Evolutionary conservation across 1,140 invertebrate genomes (phyloP).

Genomic region (Gryllus bimaculatus): DNA sequence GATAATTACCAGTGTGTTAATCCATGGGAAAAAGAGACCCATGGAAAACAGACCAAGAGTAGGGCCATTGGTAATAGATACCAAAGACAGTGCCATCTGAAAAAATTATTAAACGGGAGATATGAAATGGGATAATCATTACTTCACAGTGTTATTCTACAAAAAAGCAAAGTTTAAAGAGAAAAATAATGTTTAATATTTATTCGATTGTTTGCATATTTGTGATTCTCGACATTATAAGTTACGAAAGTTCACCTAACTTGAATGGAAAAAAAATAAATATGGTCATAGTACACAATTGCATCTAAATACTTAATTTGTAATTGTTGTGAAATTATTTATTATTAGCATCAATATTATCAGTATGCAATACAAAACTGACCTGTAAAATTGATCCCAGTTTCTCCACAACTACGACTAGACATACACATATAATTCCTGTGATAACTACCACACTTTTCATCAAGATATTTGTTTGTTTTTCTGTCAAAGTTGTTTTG

Average conservation of each 20-base stretch:
- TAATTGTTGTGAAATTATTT: neutral
- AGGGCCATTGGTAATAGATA: constrained; percentile 61
- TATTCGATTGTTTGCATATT: too few relatives aligned
- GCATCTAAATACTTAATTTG: neutral
- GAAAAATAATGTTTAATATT: too few relatives aligned
- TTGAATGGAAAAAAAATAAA: too few relatives aligned
- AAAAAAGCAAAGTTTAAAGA: too few relatives aligned
- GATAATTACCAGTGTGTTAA: constrained; percentile 51
- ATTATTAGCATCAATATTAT: too few relatives aligned
- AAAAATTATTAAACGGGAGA: neutral
- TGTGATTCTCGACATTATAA: too few relatives aligned
- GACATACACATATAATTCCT: constrained; percentile 43
- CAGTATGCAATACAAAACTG: neutral
- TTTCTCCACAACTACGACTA: constrained; percentile 63
- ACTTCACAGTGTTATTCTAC: too few relatives aligned
- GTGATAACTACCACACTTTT: constrained; percentile 15
- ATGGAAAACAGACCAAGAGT: constrained; percentile 69
- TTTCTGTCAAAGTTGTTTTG: neutral
- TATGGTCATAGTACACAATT: too few relatives aligned
- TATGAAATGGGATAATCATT: too few relatives aligned
- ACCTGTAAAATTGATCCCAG: constrained; percentile 60
- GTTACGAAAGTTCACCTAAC: too few relatives aligned
- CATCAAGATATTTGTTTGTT: constrained; percentile 13
- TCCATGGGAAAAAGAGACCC: constrained; percentile 70
- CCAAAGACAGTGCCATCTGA: constrained; percentile 53